phyloP scores from a whole-genome alignment of 1,140 invertebrate genomes.

The Trinorchestia longiramus region DNA sequence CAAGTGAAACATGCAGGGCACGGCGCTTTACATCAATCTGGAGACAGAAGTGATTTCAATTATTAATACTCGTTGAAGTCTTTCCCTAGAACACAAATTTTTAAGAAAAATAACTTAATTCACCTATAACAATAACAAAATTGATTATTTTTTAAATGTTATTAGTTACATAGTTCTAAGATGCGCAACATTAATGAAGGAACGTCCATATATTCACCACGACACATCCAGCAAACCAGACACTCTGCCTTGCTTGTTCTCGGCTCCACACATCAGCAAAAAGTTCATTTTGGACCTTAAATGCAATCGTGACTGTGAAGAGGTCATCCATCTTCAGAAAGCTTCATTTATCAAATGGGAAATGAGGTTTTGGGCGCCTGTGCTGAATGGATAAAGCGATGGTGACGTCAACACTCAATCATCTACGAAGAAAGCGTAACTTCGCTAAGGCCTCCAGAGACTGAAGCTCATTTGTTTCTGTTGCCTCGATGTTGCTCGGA shows the following conservation, averaged over 20 bases:
- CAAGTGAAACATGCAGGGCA: too few species aligned
- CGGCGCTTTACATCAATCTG: not conserved
- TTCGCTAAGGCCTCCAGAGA: not conserved
- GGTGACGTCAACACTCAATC: not conserved
- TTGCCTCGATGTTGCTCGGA: not conserved
- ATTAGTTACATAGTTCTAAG: not conserved
- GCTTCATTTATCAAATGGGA: conserved; percentile 8
- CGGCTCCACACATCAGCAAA: not conserved
- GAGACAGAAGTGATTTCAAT: not conserved
- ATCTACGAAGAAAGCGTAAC: not conserved
- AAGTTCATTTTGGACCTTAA: not conserved
- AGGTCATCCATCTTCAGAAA: not conserved
- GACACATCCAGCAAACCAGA: not conserved
- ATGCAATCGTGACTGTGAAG: not conserved
- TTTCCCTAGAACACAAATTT: not conserved
- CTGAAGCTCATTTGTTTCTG: not conserved
- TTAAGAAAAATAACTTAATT: not conserved
- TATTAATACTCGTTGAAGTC: not conserved
- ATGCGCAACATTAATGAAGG: not conserved
- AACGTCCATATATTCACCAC: not conserved
- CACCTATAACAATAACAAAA: not conserved
- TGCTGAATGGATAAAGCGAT: not conserved
- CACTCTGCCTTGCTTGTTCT: not conserved
- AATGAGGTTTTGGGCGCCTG: not conserved
- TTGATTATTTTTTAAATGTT: not conserved